phyloP scores from a whole-genome alignment of 2,888 invertebrate genomes.

The Stegana nigrithorax region DNA sequence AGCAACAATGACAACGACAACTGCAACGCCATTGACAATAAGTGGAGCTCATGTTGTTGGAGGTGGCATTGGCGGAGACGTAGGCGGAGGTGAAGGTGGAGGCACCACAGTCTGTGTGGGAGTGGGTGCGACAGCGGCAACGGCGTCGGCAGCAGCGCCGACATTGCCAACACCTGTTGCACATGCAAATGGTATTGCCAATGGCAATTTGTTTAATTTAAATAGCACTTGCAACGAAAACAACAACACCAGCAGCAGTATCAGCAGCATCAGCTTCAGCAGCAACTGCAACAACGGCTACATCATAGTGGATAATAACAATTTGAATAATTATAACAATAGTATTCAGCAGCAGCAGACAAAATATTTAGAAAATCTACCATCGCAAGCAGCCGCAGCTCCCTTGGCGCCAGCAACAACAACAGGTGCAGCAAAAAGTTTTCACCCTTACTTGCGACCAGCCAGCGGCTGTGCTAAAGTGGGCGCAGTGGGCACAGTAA shows the following conservation, averaged over 20 bases:
- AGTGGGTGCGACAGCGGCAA: slow-evolving; percentile 32
- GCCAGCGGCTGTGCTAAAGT: slow-evolving; percentile 2
- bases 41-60: slow-evolving; percentile 19
- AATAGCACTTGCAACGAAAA: slow-evolving; percentile 27
- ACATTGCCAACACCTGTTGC: slow-evolving; percentile 55
- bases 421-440: slow-evolving; percentile 56
- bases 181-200: slow-evolving; percentile 51
- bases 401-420: slow-evolving; percentile 35
- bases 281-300: slow-evolving; percentile 38
- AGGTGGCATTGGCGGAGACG: slow-evolving; percentile 25
- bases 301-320: slow-evolving; percentile 46
- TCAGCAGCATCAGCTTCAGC: slow-evolving; percentile 37
- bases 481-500: too few species aligned
- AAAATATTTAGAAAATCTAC: slow-evolving; percentile 52
- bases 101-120: slow-evolving; percentile 38
- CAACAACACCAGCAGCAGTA: slow-evolving; percentile 23
- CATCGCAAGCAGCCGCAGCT: slow-evolving; percentile 22
- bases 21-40: slow-evolving; percentile 53
- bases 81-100: too few species aligned
- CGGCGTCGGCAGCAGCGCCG: slow-evolving; percentile 30
- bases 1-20: slow-evolving; percentile 31
- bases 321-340: slow-evolving; percentile 56
- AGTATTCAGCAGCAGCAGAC: slow-evolving; percentile 42
- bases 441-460: slow-evolving; percentile 60
- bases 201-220: slow-evolving; percentile 36